Evolutionary conservation across 2,888 invertebrate genomes (phyloP), one percentile per base, ranked within the genome.

Genomic region (Brachyptera putata): DNA sequence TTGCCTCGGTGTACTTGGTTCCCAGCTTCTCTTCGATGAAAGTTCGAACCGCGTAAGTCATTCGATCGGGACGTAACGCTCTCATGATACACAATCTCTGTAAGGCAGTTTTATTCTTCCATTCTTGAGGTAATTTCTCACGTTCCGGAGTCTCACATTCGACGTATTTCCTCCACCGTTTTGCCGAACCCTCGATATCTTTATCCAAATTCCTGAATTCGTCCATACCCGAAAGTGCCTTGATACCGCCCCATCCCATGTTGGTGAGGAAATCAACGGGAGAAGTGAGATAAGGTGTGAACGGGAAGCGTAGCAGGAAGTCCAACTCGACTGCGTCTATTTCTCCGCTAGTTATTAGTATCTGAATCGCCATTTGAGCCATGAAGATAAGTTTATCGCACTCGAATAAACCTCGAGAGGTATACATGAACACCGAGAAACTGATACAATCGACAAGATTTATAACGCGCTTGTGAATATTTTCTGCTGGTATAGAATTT

Each of bases 121-220:
- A 97, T 70, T 96, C 96, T 61, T 94, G 94, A 0, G 96, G 96
- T 67, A 95, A 82, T 73, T 92, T 94, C 73, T 96, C 95, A 69
- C 88, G 86, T 74, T 97, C 96, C 0, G 96, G 95, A 63, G 86
- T 87, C 72, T 96, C 95, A 18, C 91, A 89, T 68, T 96, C 95
- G 0, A 91, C 86, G 69, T 93, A 92, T 71, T 92, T 94, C 69
- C 89, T 87, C 96, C 96, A 97, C 59, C 95, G 82, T 36, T 62
- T 64, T 1, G 63, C 61, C 55, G 61, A 53, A 41, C 57, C 53
- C 48, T 64, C 63, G n/a, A 64, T 61, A 26, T 64, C 63, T 36
- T 53, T 53, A 36, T 95, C 95, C 1, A 96, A 77, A 69, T 87
- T 90, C 55, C 84, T 83, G 72, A 88, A 95, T 2, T 90, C 89